These are phyloP conservation scores for Drosophila miranda DNA, from an alignment of 1,140 invertebrate species.

Conservation along the genomic window DNA sequence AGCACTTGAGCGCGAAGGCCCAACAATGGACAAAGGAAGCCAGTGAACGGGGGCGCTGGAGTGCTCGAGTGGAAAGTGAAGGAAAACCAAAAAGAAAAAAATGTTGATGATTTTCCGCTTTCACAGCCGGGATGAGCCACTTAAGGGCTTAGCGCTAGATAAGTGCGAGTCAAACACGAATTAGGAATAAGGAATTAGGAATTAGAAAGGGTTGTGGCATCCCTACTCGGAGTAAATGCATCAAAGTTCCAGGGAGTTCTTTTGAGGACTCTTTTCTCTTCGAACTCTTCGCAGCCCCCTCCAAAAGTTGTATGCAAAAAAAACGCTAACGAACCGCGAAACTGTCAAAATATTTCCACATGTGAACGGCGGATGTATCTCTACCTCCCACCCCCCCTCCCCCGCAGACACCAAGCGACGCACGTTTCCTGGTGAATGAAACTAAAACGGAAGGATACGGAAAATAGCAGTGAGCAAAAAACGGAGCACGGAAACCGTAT, in stretches of 20 bases:
- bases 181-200: constrained; percentile 27
- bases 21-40: constrained; percentile 26
- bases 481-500: constrained; percentile 63
- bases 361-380: constrained; percentile 36
- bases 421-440: constrained; percentile 56
- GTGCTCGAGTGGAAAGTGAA: constrained; percentile 29
- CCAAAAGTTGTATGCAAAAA: neutral
- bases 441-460: constrained; percentile 74
- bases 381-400: constrained; percentile 3
- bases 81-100: constrained; percentile 9
- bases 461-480: constrained; percentile 52
- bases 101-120: constrained; percentile 21
- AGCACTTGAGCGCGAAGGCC: constrained; percentile 42
- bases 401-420: constrained; percentile 30
- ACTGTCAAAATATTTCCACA: constrained; percentile 79
- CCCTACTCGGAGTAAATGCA: no score
- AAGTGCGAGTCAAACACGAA: constrained; percentile 34
- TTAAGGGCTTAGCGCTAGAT: constrained; percentile 34
- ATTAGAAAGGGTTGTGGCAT: no score
- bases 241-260: no score
- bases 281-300: no score
- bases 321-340: constrained; percentile 75
- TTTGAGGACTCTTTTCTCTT: no score
- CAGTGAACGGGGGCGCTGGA: neutral
- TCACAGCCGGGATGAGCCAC: constrained; percentile 38